Evolutionary conservation across 1,140 invertebrate genomes (phyloP), one percentile per base, ranked within the genome.

Genomic region (Rhagoletis pomonella): DNA sequence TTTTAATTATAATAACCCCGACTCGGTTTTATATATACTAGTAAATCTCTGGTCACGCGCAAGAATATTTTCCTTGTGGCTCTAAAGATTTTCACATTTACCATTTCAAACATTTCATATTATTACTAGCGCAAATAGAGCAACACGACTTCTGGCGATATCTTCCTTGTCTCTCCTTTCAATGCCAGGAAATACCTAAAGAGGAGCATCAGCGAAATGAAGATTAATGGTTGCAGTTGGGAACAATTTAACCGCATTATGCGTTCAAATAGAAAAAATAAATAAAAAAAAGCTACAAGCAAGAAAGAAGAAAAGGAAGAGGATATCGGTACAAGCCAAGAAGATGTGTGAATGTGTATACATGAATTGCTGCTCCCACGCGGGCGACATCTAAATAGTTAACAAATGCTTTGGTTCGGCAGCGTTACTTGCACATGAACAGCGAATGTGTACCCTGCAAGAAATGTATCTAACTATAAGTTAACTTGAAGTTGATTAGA

Each of bases 201-300:
- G 50, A 12, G 55, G 73, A 85, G 84, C 84, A 85, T 85, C 59
- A 85, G 84, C 29, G 67, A 88, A 88, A 88, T 88, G 87, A 88
- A 88, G 87, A 88, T 86, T 88, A 88, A 88, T 88, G 87, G 47
- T 59, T 62, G 39, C 85, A 85, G 87, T 88, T 86, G 55, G 84
- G 19, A 55, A 88, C 86, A 88, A 88, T 88, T 88, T 86, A 73
- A 86, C 84, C 87, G 65, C 87, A 88, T 59, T 64, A 60, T 55
- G 58, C 19, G 19, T 50, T 50, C 47, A 55, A 50, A 50, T 55
- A 81, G 5, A 69, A 5, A 1, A 87, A 7, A 69, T 29, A 10
- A 47, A 69, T 10, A 62, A 7, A 19, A 7, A 19, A 9, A 77
- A 87, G 42, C n/a, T 60, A 42, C 3, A 60, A 77, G 47, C n/a